Percentiles rank a stretch among this genome's conserved stretches.
These are phyloP conservation scores for Scrobipalpa atriplicella DNA, from an alignment of 2,888 invertebrate species.

Conservation along the genomic window DNA sequence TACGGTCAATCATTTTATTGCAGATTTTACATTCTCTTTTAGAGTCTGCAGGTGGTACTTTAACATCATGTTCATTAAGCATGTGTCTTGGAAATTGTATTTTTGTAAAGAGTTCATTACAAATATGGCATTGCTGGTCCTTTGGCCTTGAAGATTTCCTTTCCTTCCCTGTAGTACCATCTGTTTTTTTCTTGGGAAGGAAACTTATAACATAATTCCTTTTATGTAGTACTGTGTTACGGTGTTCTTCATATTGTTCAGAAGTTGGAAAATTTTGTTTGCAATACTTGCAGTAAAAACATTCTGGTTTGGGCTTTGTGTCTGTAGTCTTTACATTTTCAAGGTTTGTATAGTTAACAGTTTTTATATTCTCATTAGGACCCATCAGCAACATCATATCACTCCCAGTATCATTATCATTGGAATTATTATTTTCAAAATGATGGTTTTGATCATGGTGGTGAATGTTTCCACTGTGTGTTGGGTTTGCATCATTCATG, in stretches of 20 bases:
- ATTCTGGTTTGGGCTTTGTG: constrained; percentile 8
- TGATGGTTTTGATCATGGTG: neutral
- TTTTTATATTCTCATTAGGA: neutral
- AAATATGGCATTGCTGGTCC: constrained; percentile 16
- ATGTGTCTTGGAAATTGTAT: constrained; percentile 18
- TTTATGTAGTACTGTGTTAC: constrained; percentile 12
- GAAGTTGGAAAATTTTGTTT: constrained; percentile 10
- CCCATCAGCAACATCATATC: constrained; percentile 16
- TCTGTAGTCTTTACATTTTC: constrained; percentile 11
- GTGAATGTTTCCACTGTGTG: constrained; percentile 5
- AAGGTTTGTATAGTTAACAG: constrained; percentile 3
- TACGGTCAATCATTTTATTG: constrained; percentile 11
- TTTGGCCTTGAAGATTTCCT: constrained; percentile 14
- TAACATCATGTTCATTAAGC: constrained; percentile 15
- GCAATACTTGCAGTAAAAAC: constrained; percentile 14
- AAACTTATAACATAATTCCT: constrained; percentile 22
- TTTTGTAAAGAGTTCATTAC: constrained; percentile 20
- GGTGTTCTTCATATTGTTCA: constrained; percentile 20
- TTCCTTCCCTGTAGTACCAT: neutral
- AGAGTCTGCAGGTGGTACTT: neutral
- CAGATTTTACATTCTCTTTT: constrained; percentile 23
- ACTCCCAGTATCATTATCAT: constrained; percentile 15
- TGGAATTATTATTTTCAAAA: neutral
- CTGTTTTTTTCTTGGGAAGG: constrained; percentile 21
- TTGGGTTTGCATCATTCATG: neutral